Evolutionary conservation across 1,140 invertebrate genomes (phyloP).

Genomic region (Frieseomelitta varia): DNA sequence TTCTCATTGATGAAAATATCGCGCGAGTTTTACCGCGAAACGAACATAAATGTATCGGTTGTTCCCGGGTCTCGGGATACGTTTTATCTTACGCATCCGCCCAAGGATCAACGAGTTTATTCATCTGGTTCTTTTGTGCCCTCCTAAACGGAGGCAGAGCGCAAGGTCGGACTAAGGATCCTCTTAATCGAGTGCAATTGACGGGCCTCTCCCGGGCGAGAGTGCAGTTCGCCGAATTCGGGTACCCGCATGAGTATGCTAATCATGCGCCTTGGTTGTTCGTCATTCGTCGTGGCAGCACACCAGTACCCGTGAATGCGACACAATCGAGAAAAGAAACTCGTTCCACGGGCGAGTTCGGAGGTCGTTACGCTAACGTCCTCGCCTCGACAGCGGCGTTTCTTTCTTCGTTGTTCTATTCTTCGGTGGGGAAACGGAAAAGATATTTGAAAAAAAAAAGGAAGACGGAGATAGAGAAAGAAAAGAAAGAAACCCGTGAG

Average conservation of each 20-base stretch:
- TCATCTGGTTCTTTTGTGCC: slow-evolving; percentile 41
- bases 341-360: slow-evolving; percentile 47
- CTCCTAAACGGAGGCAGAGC: slow-evolving; percentile 20
- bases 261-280: slow-evolving; percentile 51
- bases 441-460: neutral
- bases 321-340: slow-evolving; percentile 49
- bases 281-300: slow-evolving; percentile 45
- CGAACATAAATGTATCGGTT: neutral
- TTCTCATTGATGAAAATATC: neutral
- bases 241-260: slow-evolving; percentile 64
- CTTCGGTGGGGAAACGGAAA: neutral
- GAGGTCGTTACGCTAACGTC: slow-evolving; percentile 55
- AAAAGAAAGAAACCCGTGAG: slow-evolving; percentile 21
- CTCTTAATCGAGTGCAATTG: slow-evolving; percentile 52
- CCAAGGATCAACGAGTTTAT: slow-evolving; percentile 31
- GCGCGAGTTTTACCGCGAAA: neutral
- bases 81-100: slow-evolving; percentile 15
- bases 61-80: neutral
- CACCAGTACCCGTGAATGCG: neutral
- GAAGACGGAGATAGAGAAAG: neutral
- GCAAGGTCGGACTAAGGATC: slow-evolving; percentile 53
- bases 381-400: slow-evolving; percentile 3
- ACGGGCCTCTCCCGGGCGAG: neutral
- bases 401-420: slow-evolving; percentile 27
- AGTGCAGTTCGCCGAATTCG: slow-evolving; percentile 55